Evolutionary conservation across 2,797 vertebrate genomes (phyloP), one percentile per base, ranked within the genome.

Genomic region (Decapterus maruadsi): DNA sequence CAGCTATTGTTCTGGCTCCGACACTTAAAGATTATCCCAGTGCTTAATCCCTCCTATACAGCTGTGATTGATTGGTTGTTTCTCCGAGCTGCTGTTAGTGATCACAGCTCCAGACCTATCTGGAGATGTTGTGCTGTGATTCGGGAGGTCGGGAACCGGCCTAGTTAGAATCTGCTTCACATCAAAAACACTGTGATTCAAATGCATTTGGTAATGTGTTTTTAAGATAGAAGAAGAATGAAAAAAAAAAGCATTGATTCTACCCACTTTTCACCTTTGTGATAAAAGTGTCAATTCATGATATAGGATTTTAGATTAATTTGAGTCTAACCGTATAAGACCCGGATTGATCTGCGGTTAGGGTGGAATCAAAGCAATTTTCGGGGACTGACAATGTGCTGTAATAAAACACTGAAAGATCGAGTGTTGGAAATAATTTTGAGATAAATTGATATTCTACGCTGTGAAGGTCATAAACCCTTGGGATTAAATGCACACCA

Each of bases 401-500:
- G 61, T 7, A 82, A 78, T 38, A 77, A 80, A 82, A 79, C 66
- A 45, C 42, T 45, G 57, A 14, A 80, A 79, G 85, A 90, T 75
- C 76, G 72, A 87, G 73, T 62, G 66, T 57, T 62, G 81, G 9
- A 80, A 87, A 84, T 80, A 40, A 84, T 88, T 84, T 82, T 8
- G 57, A 87, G 80, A 87, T 83, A 26, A 88, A 90, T 87, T 81
- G 79, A 88, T 82, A 87, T 83, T 69, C 71, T 40, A 11, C 4
- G n/a, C 63, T 5, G 57, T 78, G 89, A 89, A 91, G 90, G 89
- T 90, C 83, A 84, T 54, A 64, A 79, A 79, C 75, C 60, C 69
- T n/a, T 2, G 4, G 72, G 84, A 90, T 87, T 89, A 87, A 91
- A 89, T 81, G 68, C 80, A 74, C 83, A 77, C 34, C 55, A 55